Conservation (phyloP, 2,888 invertebrate genomes). For the Trypoxylon attenuatum region DNA sequence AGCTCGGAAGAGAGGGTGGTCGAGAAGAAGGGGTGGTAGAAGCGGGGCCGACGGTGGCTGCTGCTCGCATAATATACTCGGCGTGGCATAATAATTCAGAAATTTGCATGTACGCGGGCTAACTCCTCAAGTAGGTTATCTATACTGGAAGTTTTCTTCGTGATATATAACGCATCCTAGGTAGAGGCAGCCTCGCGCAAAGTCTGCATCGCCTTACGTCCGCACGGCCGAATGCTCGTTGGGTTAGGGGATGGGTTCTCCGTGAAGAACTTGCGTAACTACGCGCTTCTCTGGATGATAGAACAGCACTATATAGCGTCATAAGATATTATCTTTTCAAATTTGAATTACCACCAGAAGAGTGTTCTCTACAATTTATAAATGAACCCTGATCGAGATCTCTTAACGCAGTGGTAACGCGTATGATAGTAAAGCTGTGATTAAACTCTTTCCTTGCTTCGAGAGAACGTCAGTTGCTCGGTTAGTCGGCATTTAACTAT, state of each 20-base stretch:
- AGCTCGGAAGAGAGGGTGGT: neutral
- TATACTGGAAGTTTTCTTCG: conserved; percentile 71
- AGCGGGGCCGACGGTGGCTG: conserved; percentile 21
- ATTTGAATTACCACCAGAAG: conserved; percentile 59
- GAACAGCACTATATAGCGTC: conserved; percentile 27
- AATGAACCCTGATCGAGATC: no score
- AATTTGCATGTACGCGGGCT: conserved; percentile 75
- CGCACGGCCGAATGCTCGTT: conserved; percentile 26
- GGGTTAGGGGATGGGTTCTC: conserved; percentile 21
- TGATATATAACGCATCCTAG: conserved; percentile 66
- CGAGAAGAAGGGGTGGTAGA: conserved; percentile 18
- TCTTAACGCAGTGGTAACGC: no score
- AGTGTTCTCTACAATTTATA: conserved; percentile 31
- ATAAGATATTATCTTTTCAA: conserved; percentile 66
- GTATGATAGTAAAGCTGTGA: neutral
- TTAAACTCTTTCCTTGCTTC: neutral
- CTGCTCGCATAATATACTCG: conserved; percentile 62
- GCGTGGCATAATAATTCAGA: conserved; percentile 73
- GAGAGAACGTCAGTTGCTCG: neutral
- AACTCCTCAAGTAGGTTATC: conserved; percentile 75
- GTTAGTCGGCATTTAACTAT: conserved; percentile 13
- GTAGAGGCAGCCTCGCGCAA: conserved; percentile 37
- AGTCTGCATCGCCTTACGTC: conserved; percentile 52
- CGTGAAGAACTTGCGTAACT: conserved; percentile 60
- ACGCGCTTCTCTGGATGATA: conserved; percentile 28